A percentile compares a stretch with the other conserved stretches of the same genome.
Conservation (phyloP, 2,888 invertebrate species). For the Epinotia ramella region DNA sequence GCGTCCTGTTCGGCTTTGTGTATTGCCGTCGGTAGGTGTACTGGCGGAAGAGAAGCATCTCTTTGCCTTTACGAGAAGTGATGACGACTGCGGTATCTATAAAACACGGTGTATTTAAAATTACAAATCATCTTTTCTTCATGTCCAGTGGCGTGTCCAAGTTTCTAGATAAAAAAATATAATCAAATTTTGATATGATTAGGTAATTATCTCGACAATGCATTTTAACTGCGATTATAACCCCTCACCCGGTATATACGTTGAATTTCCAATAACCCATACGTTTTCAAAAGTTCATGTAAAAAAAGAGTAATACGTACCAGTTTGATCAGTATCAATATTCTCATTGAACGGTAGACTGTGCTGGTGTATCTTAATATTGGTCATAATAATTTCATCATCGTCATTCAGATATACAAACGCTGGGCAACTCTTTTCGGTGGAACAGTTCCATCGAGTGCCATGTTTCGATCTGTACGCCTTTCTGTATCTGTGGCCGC, state of each 20-base stretch:
- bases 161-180: neutral
- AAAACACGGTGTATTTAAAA: slow-evolving; percentile 36
- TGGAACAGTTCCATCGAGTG: slow-evolving; percentile 68
- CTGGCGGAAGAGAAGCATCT: slow-evolving; percentile 72
- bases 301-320: slow-evolving; percentile 52
- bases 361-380: slow-evolving; percentile 63
- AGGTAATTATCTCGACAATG: too few relatives aligned
- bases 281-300: neutral
- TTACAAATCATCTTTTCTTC: neutral
- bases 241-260: too few relatives aligned
- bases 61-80: slow-evolving; percentile 77
- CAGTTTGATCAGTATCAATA: slow-evolving; percentile 54
- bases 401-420: slow-evolving; percentile 66
- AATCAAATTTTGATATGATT: neutral
- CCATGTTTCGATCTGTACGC: slow-evolving; percentile 65
- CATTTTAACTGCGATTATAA: too few relatives aligned
- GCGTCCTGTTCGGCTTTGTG: slow-evolving; percentile 57
- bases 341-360: slow-evolving; percentile 49
- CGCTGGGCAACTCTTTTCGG: slow-evolving; percentile 64
- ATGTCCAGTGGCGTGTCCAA: neutral
- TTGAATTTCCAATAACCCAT: too few relatives aligned
- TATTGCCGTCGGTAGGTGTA: slow-evolving; percentile 78
- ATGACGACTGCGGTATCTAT: slow-evolving; percentile 72
- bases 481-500: slow-evolving; percentile 68
- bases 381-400: slow-evolving; percentile 66